phyloP scores from a whole-genome alignment of 2,113 vertebrate species.

The Misgurnus anguillicaudatus region DNA sequence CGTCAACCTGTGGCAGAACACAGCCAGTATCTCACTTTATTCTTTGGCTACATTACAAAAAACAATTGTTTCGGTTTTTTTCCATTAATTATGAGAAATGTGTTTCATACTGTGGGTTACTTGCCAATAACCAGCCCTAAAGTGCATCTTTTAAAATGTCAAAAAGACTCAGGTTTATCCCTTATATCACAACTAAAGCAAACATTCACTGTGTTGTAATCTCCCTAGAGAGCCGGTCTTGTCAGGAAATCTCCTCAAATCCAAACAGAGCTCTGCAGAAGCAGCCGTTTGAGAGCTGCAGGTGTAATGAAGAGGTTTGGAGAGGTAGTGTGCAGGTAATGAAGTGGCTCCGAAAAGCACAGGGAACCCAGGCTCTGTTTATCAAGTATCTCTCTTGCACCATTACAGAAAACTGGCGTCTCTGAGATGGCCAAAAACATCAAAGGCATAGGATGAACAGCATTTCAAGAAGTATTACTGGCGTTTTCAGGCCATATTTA shows the following conservation, averaged over 20 bases:
- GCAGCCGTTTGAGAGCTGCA: constrained; percentile 36
- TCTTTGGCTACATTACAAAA: neutral
- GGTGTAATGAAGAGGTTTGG: constrained; percentile 33
- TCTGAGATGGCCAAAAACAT: constrained; percentile 47
- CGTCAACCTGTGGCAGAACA: neutral
- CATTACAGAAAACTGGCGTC: constrained; percentile 65
- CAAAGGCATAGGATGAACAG: neutral
- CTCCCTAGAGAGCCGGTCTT: neutral
- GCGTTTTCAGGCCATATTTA: neutral
- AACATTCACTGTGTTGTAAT: neutral
- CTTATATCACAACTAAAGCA: neutral
- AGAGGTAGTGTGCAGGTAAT: constrained; percentile 37
- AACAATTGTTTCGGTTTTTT: neutral
- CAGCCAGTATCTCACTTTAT: neutral
- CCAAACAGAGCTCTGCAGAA: constrained; percentile 27
- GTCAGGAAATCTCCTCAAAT: neutral
- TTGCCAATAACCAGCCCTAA: too few species aligned
- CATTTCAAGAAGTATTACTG: constrained; percentile 3
- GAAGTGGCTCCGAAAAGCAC: constrained; percentile 23
- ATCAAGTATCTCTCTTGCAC: constrained; percentile 58
- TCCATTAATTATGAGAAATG: too few species aligned
- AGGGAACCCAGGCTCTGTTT: constrained; percentile 52
- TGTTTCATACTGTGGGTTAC: too few species aligned
- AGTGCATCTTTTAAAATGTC: neutral
- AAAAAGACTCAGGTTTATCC: neutral